Evolutionary conservation across 1,140 invertebrate genomes (phyloP).

Genomic region (Euschistus heros): DNA sequence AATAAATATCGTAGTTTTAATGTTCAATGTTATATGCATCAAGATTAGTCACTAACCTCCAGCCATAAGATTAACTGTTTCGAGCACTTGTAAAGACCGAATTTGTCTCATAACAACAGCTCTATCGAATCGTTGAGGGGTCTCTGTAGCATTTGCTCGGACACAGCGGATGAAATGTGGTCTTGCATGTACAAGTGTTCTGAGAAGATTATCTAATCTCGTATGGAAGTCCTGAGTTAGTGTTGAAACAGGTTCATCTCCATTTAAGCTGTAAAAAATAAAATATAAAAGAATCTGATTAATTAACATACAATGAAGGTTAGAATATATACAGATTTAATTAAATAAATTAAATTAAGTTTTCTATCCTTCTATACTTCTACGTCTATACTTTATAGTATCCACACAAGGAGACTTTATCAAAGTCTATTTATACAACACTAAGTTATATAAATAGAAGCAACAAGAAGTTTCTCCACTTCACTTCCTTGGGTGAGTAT

Average conservation of each 20-base stretch:
- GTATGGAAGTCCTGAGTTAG: constrained; percentile 92
- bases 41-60: constrained; percentile 40
- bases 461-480: too few relatives aligned
- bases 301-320: neutral
- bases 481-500: too few relatives aligned
- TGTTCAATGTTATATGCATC: too few relatives aligned
- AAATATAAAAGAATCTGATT: neutral
- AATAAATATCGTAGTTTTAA: too few relatives aligned
- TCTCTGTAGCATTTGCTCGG: constrained; percentile 70
- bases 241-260: constrained; percentile 78
- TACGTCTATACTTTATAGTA: too few relatives aligned
- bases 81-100: constrained; percentile 80
- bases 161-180: constrained; percentile 91
- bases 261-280: constrained; percentile 51
- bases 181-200: constrained; percentile 81
- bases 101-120: constrained; percentile 73
- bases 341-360: neutral
- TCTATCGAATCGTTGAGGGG: constrained; percentile 66
- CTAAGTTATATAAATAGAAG: too few relatives aligned
- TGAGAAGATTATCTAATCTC: constrained; percentile 77
- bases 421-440: too few relatives aligned
- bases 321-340: neutral
- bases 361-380: too few relatives aligned
- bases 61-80: constrained; percentile 91
- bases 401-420: too few relatives aligned